A percentile compares a stretch with the other conserved stretches of the same genome.
These are phyloP conservation scores for Noctua janthe DNA, from an alignment of 2,888 invertebrate genomes.

Conservation along the genomic window DNA sequence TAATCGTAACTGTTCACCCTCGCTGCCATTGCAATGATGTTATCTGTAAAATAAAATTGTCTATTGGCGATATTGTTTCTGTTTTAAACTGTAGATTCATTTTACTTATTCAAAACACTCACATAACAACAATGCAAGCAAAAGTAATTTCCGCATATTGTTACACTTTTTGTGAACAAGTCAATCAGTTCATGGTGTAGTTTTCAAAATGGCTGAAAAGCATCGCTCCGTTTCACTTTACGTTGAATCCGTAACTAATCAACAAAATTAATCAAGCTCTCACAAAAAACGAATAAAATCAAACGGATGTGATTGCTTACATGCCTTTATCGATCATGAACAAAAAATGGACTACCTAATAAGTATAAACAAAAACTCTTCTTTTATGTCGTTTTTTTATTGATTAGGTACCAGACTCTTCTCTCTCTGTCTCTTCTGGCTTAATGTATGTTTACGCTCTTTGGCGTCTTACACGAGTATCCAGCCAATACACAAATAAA, in stretches of 20 bases:
- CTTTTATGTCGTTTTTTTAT: constrained; percentile 25
- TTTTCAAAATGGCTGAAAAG: constrained; percentile 68
- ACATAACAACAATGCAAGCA: constrained; percentile 85
- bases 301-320: constrained; percentile 76
- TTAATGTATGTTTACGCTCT: too few species aligned
- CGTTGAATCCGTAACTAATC: constrained; percentile 72
- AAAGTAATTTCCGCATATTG: constrained; percentile 82
- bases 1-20: constrained; percentile 81
- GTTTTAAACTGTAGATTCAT: neutral
- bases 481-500: too few species aligned
- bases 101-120: constrained; percentile 70
- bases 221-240: constrained; percentile 74
- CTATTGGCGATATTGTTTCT: constrained; percentile 42
- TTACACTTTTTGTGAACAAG: constrained; percentile 61
- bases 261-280: constrained; percentile 70
- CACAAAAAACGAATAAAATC: constrained; percentile 70
- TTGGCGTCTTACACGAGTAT: too few species aligned
- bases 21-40: constrained; percentile 77
- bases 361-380: constrained; percentile 45
- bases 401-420: neutral
- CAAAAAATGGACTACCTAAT: constrained; percentile 66
- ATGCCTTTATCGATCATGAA: constrained; percentile 70
- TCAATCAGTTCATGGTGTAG: constrained; percentile 56
- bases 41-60: constrained; percentile 76
- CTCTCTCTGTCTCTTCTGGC: too few species aligned